These are phyloP conservation scores for Pyxicephalus adspersus DNA, from an alignment of 2,113 vertebrate species.

Conservation along the genomic window DNA sequence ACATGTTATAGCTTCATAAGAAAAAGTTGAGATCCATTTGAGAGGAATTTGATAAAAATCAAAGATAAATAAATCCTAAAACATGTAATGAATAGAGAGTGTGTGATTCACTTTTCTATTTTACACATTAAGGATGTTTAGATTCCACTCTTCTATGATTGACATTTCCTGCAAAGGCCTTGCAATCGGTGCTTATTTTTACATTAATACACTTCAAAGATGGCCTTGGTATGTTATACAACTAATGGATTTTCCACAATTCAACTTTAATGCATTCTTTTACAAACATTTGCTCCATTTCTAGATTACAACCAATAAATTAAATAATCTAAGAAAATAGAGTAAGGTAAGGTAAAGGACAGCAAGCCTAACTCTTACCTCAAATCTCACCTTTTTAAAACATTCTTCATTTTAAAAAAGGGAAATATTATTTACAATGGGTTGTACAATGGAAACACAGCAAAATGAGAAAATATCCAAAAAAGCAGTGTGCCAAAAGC, in stretches of 20 bases:
- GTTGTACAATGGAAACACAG: no score
- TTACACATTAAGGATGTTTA: slow-evolving; percentile 41
- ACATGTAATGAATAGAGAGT: slow-evolving; percentile 19
- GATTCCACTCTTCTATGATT: slow-evolving; percentile 10
- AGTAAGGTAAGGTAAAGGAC: no score
- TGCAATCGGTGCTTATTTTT: slow-evolving; percentile 24
- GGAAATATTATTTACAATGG: no score
- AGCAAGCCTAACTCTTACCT: no score
- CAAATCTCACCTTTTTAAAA: no score
- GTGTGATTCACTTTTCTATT: slow-evolving; percentile 27
- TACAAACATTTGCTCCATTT: no score
- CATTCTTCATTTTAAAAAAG: no score
- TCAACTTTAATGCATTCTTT: no score
- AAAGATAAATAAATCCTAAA: slow-evolving; percentile 48
- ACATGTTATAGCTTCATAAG: slow-evolving; percentile 34
- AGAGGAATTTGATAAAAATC: slow-evolving; percentile 35
- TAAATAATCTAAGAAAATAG: no score
- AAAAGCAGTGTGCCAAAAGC: no score
- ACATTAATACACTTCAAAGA: slow-evolving; percentile 24
- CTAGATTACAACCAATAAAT: no score
- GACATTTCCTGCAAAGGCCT: slow-evolving; percentile 23
- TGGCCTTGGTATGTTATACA: background rate
- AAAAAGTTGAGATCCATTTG: slow-evolving; percentile 28
- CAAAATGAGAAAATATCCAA: no score
- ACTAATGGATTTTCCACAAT: background rate